These are phyloP conservation scores for Phylloscopus trochilus DNA, from an alignment of 2,113 vertebrate species.

Conservation along the genomic window DNA sequence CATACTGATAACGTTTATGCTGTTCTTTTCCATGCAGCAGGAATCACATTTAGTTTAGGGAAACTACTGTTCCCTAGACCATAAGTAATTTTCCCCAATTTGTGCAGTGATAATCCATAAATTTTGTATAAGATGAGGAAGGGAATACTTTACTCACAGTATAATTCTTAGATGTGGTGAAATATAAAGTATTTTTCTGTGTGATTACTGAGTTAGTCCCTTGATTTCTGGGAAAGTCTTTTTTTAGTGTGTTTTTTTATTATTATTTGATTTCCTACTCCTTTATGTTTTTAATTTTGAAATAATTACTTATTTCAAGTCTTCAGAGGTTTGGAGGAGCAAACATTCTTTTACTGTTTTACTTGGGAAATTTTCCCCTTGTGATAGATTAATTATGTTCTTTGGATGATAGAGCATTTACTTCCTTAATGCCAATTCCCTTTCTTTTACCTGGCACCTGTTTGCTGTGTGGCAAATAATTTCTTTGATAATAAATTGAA, in stretches of 20 bases:
- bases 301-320: neutral
- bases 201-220: neutral
- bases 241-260: neutral
- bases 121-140: neutral
- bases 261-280: neutral
- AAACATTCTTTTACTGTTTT: neutral
- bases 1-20: neutral
- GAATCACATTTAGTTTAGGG: neutral
- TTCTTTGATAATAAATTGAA: neutral
- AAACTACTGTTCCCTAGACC: neutral
- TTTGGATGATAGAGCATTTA: neutral
- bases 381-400: neutral
- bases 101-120: neutral
- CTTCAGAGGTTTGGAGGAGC: neutral
- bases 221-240: neutral
- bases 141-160: neutral
- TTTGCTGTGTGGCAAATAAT: neutral
- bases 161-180: neutral
- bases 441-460: neutral
- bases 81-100: neutral
- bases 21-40: neutral
- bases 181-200: neutral
- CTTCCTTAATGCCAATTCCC: neutral
- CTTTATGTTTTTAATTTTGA: neutral
- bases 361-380: neutral